Percentiles rank a stretch among this genome's conserved stretches.
phyloP scores from a whole-genome alignment of 2,888 invertebrate genomes.

The Drosophila algonquin region DNA sequence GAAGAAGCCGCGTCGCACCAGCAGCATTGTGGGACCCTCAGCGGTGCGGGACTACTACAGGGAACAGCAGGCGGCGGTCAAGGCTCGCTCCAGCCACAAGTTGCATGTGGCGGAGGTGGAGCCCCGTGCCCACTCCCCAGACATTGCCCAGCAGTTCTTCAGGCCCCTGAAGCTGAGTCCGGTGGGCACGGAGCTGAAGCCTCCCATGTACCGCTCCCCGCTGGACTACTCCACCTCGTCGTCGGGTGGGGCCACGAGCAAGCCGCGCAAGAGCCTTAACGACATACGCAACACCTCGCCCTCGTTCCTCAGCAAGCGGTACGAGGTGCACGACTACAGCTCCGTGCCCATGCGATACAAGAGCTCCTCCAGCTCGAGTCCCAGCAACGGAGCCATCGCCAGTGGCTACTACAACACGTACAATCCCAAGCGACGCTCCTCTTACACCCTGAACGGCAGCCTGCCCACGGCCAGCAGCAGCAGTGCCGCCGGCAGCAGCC shows the following conservation, averaged over 20 bases:
- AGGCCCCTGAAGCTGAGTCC: conserved; percentile 82
- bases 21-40: conserved; percentile 87
- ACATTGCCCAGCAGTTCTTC: conserved; percentile 82
- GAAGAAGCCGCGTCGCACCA: conserved; percentile 89
- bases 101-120: conserved; percentile 51
- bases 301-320: conserved; percentile 78
- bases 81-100: conserved; percentile 72
- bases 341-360: conserved; percentile 75
- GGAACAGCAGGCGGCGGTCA: conserved; percentile 77
- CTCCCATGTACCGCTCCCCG: conserved; percentile 79
- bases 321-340: conserved; percentile 74
- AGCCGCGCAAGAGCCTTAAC: conserved; percentile 81
- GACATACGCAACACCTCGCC: conserved; percentile 81
- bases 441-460: conserved; percentile 79
- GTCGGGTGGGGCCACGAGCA: conserved; percentile 54
- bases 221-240: conserved; percentile 67
- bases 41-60: conserved; percentile 86
- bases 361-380: conserved; percentile 71
- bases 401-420: conserved; percentile 82
- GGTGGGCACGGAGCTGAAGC: conserved; percentile 82
- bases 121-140: conserved; percentile 80
- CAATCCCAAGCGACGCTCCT: conserved; percentile 83
- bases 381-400: conserved; percentile 65
- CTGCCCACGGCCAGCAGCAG: conserved; percentile 55
- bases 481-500: conserved; percentile 56